A percentile compares a stretch with the other conserved stretches of the same genome.
Evolutionary conservation across 2,888 invertebrate species (phyloP).

Genomic region (Dione juno): DNA sequence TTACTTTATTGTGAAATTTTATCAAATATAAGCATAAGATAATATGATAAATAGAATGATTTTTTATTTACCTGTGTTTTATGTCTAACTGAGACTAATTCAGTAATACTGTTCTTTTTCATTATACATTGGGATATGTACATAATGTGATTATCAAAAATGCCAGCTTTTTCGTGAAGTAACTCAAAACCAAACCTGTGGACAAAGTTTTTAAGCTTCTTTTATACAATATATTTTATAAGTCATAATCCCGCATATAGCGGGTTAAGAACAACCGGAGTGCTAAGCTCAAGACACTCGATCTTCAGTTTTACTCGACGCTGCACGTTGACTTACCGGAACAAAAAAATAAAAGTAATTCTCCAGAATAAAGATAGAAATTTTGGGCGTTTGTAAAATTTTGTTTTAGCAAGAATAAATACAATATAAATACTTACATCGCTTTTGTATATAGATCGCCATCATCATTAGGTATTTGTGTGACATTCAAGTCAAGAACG

Average conservation of each 20-base stretch:
- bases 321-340: no score
- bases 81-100: conserved; percentile 69
- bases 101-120: conserved; percentile 70
- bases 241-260: no score
- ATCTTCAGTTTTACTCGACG: no score
- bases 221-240: no score
- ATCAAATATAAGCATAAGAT: background rate
- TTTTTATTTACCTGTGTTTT: conserved; percentile 72
- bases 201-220: background rate
- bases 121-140: conserved; percentile 76
- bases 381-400: no score
- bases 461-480: conserved; percentile 79
- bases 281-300: no score
- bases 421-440: conserved; percentile 74
- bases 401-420: background rate
- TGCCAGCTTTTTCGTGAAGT: conserved; percentile 75
- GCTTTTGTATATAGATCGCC: conserved; percentile 75
- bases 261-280: no score
- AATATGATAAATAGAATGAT: background rate
- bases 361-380: no score
- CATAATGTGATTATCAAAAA: conserved; percentile 72
- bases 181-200: conserved; percentile 78
- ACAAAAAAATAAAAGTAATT: no score
- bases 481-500: conserved; percentile 62
- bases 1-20: no score